phyloP scores from a whole-genome alignment of 1,140 invertebrate species.

The Drosophila trapezifrons region DNA sequence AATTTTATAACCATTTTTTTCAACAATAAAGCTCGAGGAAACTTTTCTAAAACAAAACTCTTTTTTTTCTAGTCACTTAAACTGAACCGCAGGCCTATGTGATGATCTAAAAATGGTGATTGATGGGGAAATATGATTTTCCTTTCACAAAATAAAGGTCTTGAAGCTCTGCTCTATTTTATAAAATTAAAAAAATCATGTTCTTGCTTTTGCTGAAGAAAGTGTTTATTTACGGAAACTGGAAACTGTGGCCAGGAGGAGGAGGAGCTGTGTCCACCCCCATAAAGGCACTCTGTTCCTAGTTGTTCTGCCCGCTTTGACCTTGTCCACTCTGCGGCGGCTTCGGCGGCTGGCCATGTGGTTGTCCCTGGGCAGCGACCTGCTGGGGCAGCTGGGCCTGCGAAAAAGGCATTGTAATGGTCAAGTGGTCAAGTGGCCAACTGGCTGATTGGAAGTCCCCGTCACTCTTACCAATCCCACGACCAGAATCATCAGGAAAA shows the following conservation, averaged over 20 bases:
- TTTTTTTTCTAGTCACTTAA: too few species aligned
- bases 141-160: background rate
- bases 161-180: background rate
- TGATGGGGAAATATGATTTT: background rate
- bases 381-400: slow-evolving; percentile 39
- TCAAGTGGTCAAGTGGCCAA: background rate
- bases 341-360: slow-evolving; percentile 16
- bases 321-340: slow-evolving; percentile 43
- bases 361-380: slow-evolving; percentile 37
- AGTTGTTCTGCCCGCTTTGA: slow-evolving; percentile 25
- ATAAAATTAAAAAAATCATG: background rate
- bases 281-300: background rate
- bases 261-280: background rate
- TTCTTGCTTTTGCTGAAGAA: slow-evolving; percentile 16
- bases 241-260: background rate
- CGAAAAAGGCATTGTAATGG: slow-evolving; percentile 8
- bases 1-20: slow-evolving; percentile 6
- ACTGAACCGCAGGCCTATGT: background rate
- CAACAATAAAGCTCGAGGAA: slow-evolving; percentile 19
- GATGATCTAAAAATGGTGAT: background rate
- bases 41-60: slow-evolving; percentile 18
- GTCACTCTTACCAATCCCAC: slow-evolving; percentile 54
- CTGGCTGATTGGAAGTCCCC: background rate
- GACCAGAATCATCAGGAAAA: slow-evolving; percentile 53
- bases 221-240: slow-evolving; percentile 20